phyloP scores from a whole-genome alignment of 1,140 invertebrate species.

The Bombus soroeensis region DNA sequence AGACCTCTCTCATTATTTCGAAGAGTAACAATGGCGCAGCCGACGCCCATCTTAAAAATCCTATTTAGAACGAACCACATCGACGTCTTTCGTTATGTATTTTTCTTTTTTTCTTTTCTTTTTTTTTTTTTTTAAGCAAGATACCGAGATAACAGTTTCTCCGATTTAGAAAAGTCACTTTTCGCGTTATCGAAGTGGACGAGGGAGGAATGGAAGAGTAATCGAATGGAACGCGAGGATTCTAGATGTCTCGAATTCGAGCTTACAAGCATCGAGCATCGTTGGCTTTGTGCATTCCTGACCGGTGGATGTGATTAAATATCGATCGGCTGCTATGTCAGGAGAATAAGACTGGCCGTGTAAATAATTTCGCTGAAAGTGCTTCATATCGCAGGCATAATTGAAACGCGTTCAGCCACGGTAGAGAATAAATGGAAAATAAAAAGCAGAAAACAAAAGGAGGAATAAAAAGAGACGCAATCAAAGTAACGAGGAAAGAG shows the following conservation, averaged over 20 bases:
- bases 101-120: too few relatives aligned
- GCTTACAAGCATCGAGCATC: not conserved
- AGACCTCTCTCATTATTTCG: not conserved
- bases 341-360: not conserved
- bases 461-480: too few relatives aligned
- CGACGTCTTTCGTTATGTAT: not conserved
- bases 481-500: not conserved
- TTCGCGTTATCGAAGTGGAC: not conserved
- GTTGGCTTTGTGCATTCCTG: not conserved
- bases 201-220: not conserved
- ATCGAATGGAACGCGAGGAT: not conserved
- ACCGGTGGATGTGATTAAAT: slow-evolving; percentile 30
- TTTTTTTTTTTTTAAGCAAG: not conserved
- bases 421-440: not conserved
- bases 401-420: not conserved
- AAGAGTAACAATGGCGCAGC: too few relatives aligned
- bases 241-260: not conserved
- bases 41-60: not conserved
- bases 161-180: slow-evolving; percentile 3
- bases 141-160: not conserved
- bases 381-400: not conserved
- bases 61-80: not conserved
- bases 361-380: slow-evolving; percentile 26
- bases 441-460: too few relatives aligned
- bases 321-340: not conserved